Conservation (phyloP, 2,113 vertebrate species). For the Equus przewalskii region DNA sequence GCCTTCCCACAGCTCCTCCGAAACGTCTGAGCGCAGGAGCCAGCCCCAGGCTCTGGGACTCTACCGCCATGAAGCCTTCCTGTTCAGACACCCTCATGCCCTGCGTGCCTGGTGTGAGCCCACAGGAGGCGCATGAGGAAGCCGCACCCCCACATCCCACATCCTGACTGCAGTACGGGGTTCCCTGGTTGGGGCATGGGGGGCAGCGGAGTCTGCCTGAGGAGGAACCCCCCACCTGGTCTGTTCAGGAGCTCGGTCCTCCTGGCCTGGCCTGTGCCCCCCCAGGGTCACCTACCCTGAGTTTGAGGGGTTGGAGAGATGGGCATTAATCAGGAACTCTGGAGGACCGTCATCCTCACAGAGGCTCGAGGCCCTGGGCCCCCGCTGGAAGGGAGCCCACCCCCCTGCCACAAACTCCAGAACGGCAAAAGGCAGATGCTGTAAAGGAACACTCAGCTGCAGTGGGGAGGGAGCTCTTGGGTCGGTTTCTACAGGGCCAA, state of each 20-base stretch:
- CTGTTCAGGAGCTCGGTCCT: not conserved
- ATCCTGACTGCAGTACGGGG: constrained; percentile 35
- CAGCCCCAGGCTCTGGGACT: constrained; percentile 15
- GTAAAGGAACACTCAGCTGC: not conserved
- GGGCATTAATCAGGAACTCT: not conserved
- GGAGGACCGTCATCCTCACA: not conserved
- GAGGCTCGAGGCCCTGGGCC: not conserved
- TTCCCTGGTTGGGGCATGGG: not conserved
- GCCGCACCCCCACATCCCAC: not conserved
- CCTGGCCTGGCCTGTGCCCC: not conserved
- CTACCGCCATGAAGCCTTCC: constrained; percentile 46
- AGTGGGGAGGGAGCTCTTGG: not conserved
- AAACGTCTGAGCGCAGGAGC: constrained; percentile 81
- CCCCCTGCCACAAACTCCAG: not conserved
- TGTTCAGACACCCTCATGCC: constrained; percentile 47
- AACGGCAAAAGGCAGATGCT: not conserved
- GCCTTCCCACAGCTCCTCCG: constrained; percentile 84
- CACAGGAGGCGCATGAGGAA: constrained; percentile 32
- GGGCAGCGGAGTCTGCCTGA: not conserved
- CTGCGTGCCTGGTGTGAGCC: constrained; percentile 28
- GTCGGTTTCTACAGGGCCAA: not conserved
- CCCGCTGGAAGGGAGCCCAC: constrained; percentile 72
- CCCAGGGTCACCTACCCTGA: not conserved
- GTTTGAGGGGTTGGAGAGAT: not conserved
- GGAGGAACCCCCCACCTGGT: not conserved